These are phyloP conservation scores for Pedetes capensis DNA, from an alignment of 2,113 vertebrate species.

Conservation along the genomic window DNA sequence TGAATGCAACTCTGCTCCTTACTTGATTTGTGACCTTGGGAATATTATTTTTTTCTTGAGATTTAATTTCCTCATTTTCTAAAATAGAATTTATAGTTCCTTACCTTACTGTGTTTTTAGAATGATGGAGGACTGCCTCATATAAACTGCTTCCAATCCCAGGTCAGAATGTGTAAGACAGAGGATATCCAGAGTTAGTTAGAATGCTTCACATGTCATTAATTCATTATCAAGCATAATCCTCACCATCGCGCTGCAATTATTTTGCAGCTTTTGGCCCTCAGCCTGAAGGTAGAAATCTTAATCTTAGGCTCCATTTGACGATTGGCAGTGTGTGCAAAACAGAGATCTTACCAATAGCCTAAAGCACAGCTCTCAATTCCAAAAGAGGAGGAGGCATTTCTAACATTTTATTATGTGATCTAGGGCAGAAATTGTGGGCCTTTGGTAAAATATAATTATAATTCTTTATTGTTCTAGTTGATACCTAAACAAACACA, in stretches of 20 bases:
- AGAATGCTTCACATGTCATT: slow-evolving; percentile 42
- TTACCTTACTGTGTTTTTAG: not conserved
- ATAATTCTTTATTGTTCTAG: slow-evolving; percentile 34
- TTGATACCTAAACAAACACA: slow-evolving; percentile 19
- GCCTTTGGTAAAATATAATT: slow-evolving; percentile 53
- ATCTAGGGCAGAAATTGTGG: slow-evolving; percentile 2
- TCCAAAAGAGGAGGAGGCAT: not conserved
- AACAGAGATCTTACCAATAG: slow-evolving; percentile 24
- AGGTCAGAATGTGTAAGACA: not conserved
- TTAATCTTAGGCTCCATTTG: slow-evolving; percentile 39
- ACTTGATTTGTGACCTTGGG: not conserved
- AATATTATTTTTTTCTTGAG: not conserved
- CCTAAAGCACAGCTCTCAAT: slow-evolving; percentile 15
- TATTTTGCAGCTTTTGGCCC: not conserved
- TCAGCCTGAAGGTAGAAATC: slow-evolving; percentile 39
- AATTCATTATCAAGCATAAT: slow-evolving; percentile 41
- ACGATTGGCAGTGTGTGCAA: not conserved
- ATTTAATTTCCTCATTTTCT: not conserved
- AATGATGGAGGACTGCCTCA: not conserved
- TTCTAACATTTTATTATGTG: slow-evolving; percentile 21
- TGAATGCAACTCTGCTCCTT: not conserved
- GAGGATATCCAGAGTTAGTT: not conserved
- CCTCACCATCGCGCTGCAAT: slow-evolving; percentile 29
- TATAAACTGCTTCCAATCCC: not conserved
- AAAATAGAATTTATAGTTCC: not conserved